Percentiles rank a stretch among this genome's conserved stretches.
Evolutionary conservation across 2,113 vertebrate genomes (phyloP).

Genomic region (Rhynchomys soricoides): DNA sequence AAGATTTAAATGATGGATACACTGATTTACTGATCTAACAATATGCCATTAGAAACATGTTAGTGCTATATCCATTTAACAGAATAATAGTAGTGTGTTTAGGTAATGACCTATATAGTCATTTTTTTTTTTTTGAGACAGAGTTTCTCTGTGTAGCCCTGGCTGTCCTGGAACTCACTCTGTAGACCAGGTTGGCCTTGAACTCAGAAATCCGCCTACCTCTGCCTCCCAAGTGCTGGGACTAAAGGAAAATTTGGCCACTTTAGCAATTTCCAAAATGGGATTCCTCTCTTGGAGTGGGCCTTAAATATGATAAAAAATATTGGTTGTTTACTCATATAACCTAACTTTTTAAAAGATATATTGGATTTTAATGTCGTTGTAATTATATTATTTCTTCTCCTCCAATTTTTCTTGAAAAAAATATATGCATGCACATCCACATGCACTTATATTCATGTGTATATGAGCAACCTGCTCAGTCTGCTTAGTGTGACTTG

Average conservation of each 20-base stretch:
- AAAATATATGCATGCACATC: not conserved
- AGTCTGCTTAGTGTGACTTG: not conserved
- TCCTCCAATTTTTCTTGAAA: not conserved
- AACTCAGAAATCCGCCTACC: no score
- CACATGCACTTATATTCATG: not conserved
- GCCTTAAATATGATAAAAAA: not conserved
- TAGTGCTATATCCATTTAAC: not conserved
- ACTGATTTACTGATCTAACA: not conserved
- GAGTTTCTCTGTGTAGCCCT: no score
- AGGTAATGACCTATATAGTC: not conserved
- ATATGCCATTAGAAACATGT: not conserved
- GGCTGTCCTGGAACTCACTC: no score
- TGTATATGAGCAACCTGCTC: not conserved
- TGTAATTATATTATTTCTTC: not conserved
- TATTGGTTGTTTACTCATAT: not conserved
- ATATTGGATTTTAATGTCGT: not conserved
- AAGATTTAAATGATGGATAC: not conserved
- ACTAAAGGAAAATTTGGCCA: not conserved
- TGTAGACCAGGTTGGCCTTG: no score
- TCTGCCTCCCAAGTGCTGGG: no score
- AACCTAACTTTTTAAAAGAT: not conserved
- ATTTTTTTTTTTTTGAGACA: no score
- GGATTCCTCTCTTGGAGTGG: not conserved
- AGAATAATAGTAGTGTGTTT: not conserved
- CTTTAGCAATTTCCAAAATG: not conserved